A percentile compares a stretch with the other conserved stretches of the same genome.
Conservation (phyloP, 1,140 invertebrate species). For the Philaenus spumarius region DNA sequence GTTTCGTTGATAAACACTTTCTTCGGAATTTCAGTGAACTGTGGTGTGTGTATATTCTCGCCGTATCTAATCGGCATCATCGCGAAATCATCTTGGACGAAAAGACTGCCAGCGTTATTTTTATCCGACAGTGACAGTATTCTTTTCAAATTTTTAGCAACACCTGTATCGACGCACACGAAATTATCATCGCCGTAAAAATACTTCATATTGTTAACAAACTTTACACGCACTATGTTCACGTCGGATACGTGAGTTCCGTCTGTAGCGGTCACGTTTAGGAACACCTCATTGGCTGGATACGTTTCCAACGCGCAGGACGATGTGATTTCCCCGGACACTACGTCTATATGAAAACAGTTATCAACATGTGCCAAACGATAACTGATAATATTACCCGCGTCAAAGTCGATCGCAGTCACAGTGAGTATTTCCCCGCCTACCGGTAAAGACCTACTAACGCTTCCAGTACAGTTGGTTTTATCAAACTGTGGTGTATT, state of each 20-base stretch:
- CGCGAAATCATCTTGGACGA: constrained; percentile 54
- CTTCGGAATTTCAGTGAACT: constrained; percentile 65
- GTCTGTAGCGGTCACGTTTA: constrained; percentile 86
- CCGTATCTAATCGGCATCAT: constrained; percentile 74
- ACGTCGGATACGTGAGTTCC: constrained; percentile 84
- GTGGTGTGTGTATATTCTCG: constrained; percentile 75
- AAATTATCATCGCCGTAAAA: constrained; percentile 51
- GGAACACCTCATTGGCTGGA: constrained; percentile 51
- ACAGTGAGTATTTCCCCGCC: constrained; percentile 78
- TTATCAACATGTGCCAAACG: constrained; percentile 78
- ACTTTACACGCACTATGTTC: constrained; percentile 58
- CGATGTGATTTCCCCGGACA: constrained; percentile 57
- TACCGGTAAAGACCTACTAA: constrained; percentile 61
- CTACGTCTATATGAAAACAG: constrained; percentile 77
- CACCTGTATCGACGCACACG: constrained; percentile 78
- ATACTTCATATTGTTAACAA: constrained; percentile 48
- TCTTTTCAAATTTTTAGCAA: constrained; percentile 66
- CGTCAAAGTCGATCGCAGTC: constrained; percentile 89
- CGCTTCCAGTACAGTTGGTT: constrained; percentile 72
- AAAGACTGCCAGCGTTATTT: constrained; percentile 56
- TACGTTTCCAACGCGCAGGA: constrained; percentile 73
- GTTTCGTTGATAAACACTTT: constrained; percentile 83
- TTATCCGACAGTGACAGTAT: constrained; percentile 68
- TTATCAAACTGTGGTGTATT: constrained; percentile 83
- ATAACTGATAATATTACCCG: constrained; percentile 80